phyloP scores from a whole-genome alignment of 2,888 invertebrate genomes.

The Rhagonycha lutea region DNA sequence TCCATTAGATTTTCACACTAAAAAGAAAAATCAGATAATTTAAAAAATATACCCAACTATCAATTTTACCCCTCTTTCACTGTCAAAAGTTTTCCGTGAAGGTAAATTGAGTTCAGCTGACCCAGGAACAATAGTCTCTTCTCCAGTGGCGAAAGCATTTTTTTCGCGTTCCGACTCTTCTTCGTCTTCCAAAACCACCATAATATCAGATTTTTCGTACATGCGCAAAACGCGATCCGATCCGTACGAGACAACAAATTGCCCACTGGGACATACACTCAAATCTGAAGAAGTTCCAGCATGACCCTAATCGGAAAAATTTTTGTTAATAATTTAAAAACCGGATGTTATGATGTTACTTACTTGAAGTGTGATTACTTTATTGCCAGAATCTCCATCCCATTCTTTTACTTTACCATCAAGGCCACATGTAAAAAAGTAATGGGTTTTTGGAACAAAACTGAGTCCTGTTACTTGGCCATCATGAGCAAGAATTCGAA shows the following conservation, averaged over 20 bases:
- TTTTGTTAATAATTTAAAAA: not conserved
- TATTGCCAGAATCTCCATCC: slow-evolving; percentile 92
- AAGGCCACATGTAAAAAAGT: slow-evolving; percentile 91
- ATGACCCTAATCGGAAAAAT: slow-evolving; percentile 69
- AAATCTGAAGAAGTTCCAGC: slow-evolving; percentile 78
- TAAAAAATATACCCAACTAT: slow-evolving; percentile 37
- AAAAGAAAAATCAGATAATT: slow-evolving; percentile 23
- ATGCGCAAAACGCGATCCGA: slow-evolving; percentile 86
- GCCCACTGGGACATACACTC: slow-evolving; percentile 80
- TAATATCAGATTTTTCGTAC: slow-evolving; percentile 84
- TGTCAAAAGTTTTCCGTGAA: slow-evolving; percentile 84
- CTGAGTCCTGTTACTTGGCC: slow-evolving; percentile 88
- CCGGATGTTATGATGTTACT: too few relatives aligned
- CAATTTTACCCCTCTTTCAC: slow-evolving; percentile 77
- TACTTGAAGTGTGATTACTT: slow-evolving; percentile 86
- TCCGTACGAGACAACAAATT: slow-evolving; percentile 78
- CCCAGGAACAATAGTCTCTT: slow-evolving; percentile 69
- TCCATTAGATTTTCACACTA: slow-evolving; percentile 90
- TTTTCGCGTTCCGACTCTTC: slow-evolving; percentile 84
- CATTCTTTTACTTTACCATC: slow-evolving; percentile 96
- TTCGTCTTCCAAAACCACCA: slow-evolving; percentile 90
- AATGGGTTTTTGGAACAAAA: slow-evolving; percentile 90
- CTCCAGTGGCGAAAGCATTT: slow-evolving; percentile 74
- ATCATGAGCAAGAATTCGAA: slow-evolving; percentile 94
- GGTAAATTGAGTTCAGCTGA: slow-evolving; percentile 76